Base-by-base conservation (phyloP, 2,888 invertebrate genomes). In the Adelphocoris suturalis region DNA sequence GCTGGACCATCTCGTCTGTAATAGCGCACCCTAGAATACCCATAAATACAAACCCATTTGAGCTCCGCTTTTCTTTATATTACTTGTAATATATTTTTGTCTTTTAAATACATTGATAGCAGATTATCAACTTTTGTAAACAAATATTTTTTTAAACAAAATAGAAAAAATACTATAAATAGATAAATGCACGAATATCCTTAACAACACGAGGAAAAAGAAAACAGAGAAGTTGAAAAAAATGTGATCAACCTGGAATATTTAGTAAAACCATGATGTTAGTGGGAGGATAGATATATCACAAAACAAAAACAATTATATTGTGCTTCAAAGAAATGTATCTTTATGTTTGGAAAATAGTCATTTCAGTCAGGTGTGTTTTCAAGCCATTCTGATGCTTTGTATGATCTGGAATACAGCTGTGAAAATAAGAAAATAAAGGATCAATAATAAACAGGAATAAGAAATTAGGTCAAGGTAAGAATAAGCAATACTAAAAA, bases 341-440 rank as follows among this genome's bases (percentile, higher is more conserved):
- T 76, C 78, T 86, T 88, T 68, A 68, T 75, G 57, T 75, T 37
- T 52, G 48, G 88, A 28, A 88, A 88, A 48, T 27, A 78, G n/a
- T 37, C 80, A 52, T 78, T 48, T 48, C 55, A 46, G 46, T 88
- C 88, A 88, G 89, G 75, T 84, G 80, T n/a, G 78, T 46, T 23
- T 37, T 92, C 91, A 92, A 94, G 97, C 97, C 94, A 97, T 96
- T 93, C 98, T 95, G 93, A 98, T 98, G 91, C 97, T 97, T 93
- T 98, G 99, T 93, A 99, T 98, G 93, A 99, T 98, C 95, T 99
- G 99, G 96, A 99, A 99, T 93, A 99, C 96, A 91, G 99, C 99
- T 94, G 94, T 90, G 95, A 95, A 90, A 91, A 52, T 92, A 92
- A 92, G 92, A 92, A 92, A 90, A 91, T 91, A 37, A 68, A 27